A percentile compares a stretch with the other conserved stretches of the same genome.
phyloP scores from a whole-genome alignment of 2,797 vertebrate genomes.

The Leptatherina wallacei region DNA sequence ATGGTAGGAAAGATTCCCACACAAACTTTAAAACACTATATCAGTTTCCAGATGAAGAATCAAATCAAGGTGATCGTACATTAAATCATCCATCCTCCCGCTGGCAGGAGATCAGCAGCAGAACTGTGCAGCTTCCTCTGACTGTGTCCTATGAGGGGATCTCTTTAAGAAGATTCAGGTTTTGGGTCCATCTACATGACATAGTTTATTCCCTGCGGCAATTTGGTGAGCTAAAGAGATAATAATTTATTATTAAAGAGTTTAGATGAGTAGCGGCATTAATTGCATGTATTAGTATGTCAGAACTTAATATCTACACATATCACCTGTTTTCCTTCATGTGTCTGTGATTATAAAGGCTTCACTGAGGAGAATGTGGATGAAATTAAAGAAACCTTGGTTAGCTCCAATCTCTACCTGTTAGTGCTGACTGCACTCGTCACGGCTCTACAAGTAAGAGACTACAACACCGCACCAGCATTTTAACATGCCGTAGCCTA shows the following conservation, averaged over 20 bases:
- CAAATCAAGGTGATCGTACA: fast-evolving
- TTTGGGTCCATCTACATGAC: constrained; percentile 97
- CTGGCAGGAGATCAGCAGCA: constrained; percentile 89
- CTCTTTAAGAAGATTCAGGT: constrained; percentile 90
- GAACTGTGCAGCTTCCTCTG: constrained; percentile 88
- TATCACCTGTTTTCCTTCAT: not conserved
- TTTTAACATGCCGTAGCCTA: not conserved
- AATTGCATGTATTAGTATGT: not conserved
- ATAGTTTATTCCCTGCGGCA: constrained; percentile 92
- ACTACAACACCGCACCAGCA: not conserved
- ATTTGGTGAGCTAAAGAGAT: constrained; percentile 85
- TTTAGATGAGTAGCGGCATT: not conserved
- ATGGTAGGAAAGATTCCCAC: constrained; percentile 81
- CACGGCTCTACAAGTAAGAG: constrained; percentile 93
- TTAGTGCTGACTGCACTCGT: constrained; percentile 91
- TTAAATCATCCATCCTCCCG: not conserved
- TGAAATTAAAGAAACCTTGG: constrained; percentile 94
- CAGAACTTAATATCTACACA: not conserved
- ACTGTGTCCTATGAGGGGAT: constrained; percentile 92
- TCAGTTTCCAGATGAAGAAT: too few relatives aligned
- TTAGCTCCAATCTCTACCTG: constrained; percentile 92
- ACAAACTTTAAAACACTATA: not conserved
- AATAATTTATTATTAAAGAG: not conserved
- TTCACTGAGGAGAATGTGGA: constrained; percentile 96
- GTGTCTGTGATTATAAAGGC: constrained; percentile 73